These are phyloP conservation scores for Otolemur garnettii DNA, from an alignment of 2,113 vertebrate species.

Conservation along the genomic window DNA sequence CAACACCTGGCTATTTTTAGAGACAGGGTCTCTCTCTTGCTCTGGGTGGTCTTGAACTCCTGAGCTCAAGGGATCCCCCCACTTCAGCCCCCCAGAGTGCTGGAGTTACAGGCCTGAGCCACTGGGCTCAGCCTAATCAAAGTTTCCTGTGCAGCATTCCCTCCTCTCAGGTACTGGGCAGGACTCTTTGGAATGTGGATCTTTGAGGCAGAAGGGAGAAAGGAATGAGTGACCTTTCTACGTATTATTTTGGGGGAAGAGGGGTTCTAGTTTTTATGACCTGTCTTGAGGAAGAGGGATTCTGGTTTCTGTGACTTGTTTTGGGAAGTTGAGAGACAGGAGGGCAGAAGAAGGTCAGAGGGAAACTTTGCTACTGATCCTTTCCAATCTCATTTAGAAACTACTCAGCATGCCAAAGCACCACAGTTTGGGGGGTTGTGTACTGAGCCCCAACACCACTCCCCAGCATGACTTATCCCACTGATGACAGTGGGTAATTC, in stretches of 20 bases:
- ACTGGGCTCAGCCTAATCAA: no score
- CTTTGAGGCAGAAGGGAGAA: not conserved
- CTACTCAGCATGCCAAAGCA: not conserved
- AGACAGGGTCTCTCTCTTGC: no score
- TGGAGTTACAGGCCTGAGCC: no score
- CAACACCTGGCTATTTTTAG: no score
- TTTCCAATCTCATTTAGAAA: not conserved
- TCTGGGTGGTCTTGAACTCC: no score
- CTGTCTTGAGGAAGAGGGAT: not conserved
- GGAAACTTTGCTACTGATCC: not conserved
- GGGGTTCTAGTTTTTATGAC: not conserved
- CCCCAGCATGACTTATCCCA: not conserved
- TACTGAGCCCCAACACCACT: not conserved
- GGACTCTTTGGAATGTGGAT: not conserved
- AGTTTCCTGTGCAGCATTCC: not conserved
- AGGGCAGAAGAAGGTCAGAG: not conserved
- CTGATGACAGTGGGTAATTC: not conserved
- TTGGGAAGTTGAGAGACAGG: not conserved
- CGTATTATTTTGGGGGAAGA: not conserved
- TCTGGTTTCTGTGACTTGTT: not conserved
- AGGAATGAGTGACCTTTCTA: not conserved
- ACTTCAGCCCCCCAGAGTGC: no score
- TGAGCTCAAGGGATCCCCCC: no score
- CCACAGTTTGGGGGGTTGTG: not conserved
- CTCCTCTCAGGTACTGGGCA: not conserved